Base-by-base conservation (phyloP, 30 jellyfish, hydroid and myxozoan genomes). In the Catostylus mosaicus region DNA sequence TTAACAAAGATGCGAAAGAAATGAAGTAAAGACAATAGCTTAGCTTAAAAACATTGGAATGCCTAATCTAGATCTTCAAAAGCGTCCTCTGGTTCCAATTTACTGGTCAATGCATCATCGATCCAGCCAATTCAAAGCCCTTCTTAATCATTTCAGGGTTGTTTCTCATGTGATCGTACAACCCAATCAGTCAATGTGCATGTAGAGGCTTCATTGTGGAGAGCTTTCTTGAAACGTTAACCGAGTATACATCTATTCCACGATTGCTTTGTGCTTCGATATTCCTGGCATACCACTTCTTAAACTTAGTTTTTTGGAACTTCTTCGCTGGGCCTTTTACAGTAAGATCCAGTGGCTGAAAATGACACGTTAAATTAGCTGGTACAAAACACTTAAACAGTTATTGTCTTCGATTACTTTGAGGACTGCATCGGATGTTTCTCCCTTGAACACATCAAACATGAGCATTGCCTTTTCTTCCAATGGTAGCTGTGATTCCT, bases 261-360 rank as follows among this genome's bases (percentile, higher is more conserved):
- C 79, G 57, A 38, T 67, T 67, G 79, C 30, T 31, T 67, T 67
- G 79, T 33, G 79, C 60, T 26, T 67, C 79, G 79, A 67, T 67
- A 67, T 30, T 67, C 61, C 50, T 33, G 61, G 79, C 60, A 67
- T 67, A 34, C 79, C 79, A 67, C 16, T 63, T 46, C 47, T 63
- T 46, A 63, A 63, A 63, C 26, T 63, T 63, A 23, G 75, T 22
- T 63, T 63, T 67, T 27, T 35, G 71, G 33, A 72, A 45, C 71
- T 27, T 24, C 73, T 75, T 75, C 18, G 77, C 56, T 22, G 80
- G 87, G 47, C 77, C 77, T 40, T 78, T 78, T 72, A 63, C 71
- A 10, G 82, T 38, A 22, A 77, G 35, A 59, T 52, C 61, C 81
- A 77, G 57, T 57, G 82, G 88, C 65, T 59, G 71, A 59, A 59